Evolutionary conservation across 2,113 vertebrate species (phyloP).

Genomic region (Pollachius pollachius): DNA sequence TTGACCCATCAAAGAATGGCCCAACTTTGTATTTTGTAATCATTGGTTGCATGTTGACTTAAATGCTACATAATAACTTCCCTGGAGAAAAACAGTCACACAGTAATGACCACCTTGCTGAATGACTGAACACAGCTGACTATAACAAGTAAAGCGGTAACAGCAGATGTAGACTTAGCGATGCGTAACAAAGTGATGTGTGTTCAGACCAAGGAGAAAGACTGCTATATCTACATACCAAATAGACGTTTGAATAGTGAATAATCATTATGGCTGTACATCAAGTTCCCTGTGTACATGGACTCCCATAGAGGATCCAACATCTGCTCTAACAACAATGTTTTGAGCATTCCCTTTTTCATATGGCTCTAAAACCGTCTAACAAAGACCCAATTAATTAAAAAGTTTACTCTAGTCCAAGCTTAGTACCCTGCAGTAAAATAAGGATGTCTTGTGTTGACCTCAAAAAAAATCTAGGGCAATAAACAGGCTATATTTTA

Average conservation of each 20-base stretch:
- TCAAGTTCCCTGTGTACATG: background rate
- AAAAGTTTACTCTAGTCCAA: slow-evolving; percentile 32
- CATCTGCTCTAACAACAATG: background rate
- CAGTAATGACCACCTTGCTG: no score
- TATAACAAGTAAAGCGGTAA: no score
- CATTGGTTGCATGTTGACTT: no score
- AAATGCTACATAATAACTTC: no score
- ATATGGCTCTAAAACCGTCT: background rate
- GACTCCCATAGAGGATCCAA: background rate
- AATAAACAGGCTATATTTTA: slow-evolving; percentile 20
- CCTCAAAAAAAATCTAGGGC: slow-evolving; percentile 23
- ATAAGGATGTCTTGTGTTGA: slow-evolving; percentile 35
- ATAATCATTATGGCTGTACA: background rate
- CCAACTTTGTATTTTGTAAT: no score
- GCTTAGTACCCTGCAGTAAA: slow-evolving; percentile 9
- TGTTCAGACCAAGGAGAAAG: background rate
- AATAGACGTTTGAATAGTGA: background rate
- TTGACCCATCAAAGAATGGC: no score
- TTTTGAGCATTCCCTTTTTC: background rate
- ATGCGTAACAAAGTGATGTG: slow-evolving; percentile 5
- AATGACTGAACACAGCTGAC: no score
- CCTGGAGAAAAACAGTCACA: no score
- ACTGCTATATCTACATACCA: background rate
- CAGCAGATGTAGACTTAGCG: slow-evolving; percentile 12
- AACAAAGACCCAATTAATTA: slow-evolving; percentile 20